Evolutionary conservation across 2,888 invertebrate genomes (phyloP).

Genomic region (Beris morrisii): DNA sequence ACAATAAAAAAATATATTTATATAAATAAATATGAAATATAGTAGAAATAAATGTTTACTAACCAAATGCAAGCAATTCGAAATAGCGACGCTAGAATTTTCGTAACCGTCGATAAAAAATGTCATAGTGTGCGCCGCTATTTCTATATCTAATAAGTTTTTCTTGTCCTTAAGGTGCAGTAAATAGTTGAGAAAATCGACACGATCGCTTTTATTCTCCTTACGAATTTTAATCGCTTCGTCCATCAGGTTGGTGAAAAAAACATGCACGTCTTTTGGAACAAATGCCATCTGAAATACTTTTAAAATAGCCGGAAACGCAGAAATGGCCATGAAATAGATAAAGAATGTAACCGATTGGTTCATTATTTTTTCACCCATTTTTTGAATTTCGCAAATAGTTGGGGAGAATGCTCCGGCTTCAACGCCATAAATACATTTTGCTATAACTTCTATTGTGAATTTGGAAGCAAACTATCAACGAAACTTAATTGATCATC

Average conservation of each 20-base stretch:
- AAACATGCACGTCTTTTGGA: constrained; percentile 62
- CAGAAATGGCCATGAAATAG: constrained; percentile 28
- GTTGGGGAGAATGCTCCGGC: constrained; percentile 44
- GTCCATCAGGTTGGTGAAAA: constrained; percentile 46
- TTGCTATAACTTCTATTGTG: constrained; percentile 46
- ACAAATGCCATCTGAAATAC: constrained; percentile 43
- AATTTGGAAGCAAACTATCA: constrained; percentile 46
- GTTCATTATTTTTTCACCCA: constrained; percentile 34
- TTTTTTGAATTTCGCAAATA: constrained; percentile 34
- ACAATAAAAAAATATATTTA: neutral
- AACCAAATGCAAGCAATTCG: constrained; percentile 48
- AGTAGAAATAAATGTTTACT: constrained; percentile 10
- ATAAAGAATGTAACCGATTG: constrained; percentile 21
- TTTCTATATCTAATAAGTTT: constrained; percentile 41
- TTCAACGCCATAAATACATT: constrained; percentile 50
- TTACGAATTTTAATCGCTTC: constrained; percentile 46
- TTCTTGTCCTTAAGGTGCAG: constrained; percentile 48
- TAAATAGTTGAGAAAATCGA: constrained; percentile 51
- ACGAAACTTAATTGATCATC: neutral
- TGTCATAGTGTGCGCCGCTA: constrained; percentile 50
- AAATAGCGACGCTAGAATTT: constrained; percentile 48
- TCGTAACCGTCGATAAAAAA: constrained; percentile 54
- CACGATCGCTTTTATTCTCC: constrained; percentile 44
- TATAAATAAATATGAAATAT: too few relatives aligned
- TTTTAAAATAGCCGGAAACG: constrained; percentile 40